Percentiles rank a stretch among this genome's conserved stretches.
These are phyloP conservation scores for Phaonia tiefii DNA, from an alignment of 2,888 invertebrate species.

Conservation along the genomic window DNA sequence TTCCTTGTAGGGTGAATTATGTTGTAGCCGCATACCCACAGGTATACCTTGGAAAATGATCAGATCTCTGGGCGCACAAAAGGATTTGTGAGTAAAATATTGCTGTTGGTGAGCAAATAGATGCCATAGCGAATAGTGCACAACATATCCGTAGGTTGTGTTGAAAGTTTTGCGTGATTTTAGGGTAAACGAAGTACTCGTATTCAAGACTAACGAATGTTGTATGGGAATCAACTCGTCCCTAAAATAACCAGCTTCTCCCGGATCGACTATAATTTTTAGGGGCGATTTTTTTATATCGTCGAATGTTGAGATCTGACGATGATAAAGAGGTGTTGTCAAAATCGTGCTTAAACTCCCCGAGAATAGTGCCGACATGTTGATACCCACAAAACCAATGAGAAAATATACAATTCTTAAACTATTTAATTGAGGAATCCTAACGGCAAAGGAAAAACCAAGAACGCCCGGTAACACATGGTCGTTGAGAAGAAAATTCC, in stretches of 20 bases:
- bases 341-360: slow-evolving; percentile 40
- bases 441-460: slow-evolving; percentile 1
- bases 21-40: slow-evolving; percentile 9
- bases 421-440: background rate
- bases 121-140: slow-evolving; percentile 27
- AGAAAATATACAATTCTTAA: slow-evolving; percentile 10
- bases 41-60: background rate
- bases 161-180: slow-evolving; percentile 42
- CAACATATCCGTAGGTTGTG: slow-evolving; percentile 42
- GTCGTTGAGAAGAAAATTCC: slow-evolving; percentile 49
- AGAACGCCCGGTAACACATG: slow-evolving; percentile 52
- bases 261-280: slow-evolving; percentile 1
- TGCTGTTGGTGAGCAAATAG: slow-evolving; percentile 36
- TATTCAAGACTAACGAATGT: background rate
- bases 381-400: slow-evolving; percentile 34
- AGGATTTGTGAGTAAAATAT: slow-evolving; percentile 4
- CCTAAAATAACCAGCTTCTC: background rate
- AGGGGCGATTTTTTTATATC: slow-evolving; percentile 15
- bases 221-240: background rate
- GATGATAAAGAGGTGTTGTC: slow-evolving; percentile 33
- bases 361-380: slow-evolving; percentile 26
- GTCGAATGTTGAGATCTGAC: background rate
- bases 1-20: slow-evolving; percentile 34
- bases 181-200: background rate
- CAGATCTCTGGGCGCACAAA: slow-evolving; percentile 12